Percentiles rank a stretch among this genome's conserved stretches.
phyloP scores from a whole-genome alignment of 2,797 vertebrate genomes.

The Anabacerthia variegaticeps region DNA sequence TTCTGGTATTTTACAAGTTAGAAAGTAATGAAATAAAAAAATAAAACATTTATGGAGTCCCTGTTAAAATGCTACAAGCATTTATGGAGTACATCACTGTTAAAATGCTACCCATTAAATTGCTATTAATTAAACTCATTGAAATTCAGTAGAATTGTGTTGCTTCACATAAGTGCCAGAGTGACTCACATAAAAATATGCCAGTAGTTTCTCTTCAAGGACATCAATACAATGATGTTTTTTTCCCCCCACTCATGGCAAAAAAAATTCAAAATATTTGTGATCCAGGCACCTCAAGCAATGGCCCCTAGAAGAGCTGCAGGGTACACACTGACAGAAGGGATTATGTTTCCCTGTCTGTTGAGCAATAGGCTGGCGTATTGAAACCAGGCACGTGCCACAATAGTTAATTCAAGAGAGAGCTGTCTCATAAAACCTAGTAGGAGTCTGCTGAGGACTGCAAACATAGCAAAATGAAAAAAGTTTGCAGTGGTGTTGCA shows the following conservation, averaged over 20 bases:
- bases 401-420: neutral
- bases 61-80: neutral
- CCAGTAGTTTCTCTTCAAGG: neutral
- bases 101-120: neutral
- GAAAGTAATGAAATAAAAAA: neutral
- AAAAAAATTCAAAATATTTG: neutral
- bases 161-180: neutral
- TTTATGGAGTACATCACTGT: neutral
- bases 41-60: neutral
- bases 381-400: neutral
- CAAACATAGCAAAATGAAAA: neutral
- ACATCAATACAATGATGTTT: neutral
- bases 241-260: rapidly evolving
- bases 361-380: neutral
- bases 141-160: neutral
- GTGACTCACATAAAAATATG: neutral
- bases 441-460: neutral
- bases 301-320: neutral
- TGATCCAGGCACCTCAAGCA: neutral
- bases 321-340: neutral
- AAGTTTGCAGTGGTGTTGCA: neutral
- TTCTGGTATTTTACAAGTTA: neutral
- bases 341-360: neutral
- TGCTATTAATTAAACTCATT: neutral
- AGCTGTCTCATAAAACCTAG: neutral